Conservation (phyloP, 2,113 vertebrate genomes). For the Eleginops maclovinus region DNA sequence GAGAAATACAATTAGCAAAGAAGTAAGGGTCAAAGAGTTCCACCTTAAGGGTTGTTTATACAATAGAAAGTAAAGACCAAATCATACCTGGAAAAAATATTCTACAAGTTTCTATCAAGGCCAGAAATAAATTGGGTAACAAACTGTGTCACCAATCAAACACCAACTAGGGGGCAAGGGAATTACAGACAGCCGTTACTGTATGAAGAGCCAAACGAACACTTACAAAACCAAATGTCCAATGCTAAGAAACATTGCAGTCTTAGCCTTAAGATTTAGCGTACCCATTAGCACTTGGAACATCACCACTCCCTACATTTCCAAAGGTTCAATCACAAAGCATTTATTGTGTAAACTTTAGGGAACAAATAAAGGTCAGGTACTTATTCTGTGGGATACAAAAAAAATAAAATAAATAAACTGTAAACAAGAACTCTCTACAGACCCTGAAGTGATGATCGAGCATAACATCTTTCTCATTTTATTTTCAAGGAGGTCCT, state of each 20-base stretch:
- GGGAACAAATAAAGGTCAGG: no score
- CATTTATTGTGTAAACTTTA: not conserved
- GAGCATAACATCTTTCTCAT: no score
- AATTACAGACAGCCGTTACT: not conserved
- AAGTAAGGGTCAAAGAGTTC: constrained; percentile 49
- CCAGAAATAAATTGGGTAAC: not conserved
- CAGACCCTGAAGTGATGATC: no score
- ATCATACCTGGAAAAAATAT: not conserved
- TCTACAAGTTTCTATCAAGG: not conserved
- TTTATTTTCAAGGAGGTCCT: no score
- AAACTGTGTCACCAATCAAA: not conserved
- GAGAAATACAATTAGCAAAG: constrained; percentile 37
- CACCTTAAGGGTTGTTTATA: constrained; percentile 14
- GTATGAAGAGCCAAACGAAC: not conserved
- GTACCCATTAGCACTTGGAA: no score
- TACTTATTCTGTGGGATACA: no score
- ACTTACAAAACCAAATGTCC: not conserved
- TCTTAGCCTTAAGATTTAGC: not conserved
- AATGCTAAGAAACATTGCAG: not conserved
- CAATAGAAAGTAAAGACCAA: constrained; percentile 1
- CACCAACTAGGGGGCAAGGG: no score
- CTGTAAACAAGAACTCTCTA: no score
- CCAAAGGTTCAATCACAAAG: not conserved
- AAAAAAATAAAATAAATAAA: no score
- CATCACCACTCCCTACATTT: not conserved